phyloP scores from a whole-genome alignment of 1,140 invertebrate species.

The Phortica variegata region DNA sequence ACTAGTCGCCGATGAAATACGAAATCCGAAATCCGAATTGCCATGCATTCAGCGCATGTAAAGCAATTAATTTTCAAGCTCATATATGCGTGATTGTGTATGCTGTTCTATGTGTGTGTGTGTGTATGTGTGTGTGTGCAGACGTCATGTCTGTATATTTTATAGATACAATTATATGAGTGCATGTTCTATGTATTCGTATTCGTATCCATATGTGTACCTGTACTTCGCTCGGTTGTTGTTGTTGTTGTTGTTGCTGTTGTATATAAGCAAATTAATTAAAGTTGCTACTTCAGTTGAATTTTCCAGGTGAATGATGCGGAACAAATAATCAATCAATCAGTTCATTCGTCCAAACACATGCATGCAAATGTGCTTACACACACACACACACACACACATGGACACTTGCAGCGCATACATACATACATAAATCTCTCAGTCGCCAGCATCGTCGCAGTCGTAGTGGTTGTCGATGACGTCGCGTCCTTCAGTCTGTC shows the following conservation, averaged over 20 bases:
- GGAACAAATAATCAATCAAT: conserved; percentile 57
- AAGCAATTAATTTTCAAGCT: conserved; percentile 30
- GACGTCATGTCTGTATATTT: conserved; percentile 1
- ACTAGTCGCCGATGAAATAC: too few relatives aligned
- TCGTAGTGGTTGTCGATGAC: too few relatives aligned
- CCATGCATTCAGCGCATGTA: too few relatives aligned
- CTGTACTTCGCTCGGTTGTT: too few relatives aligned
- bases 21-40: too few relatives aligned
- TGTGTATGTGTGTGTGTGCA: not conserved
- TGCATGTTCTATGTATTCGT: conserved; percentile 19
- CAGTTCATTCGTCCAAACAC: conserved; percentile 34
- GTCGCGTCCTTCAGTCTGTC: too few relatives aligned
- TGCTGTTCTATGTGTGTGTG: conserved; percentile 7
- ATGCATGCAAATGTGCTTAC: conserved; percentile 9
- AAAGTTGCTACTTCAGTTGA: conserved; percentile 57
- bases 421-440: not conserved
- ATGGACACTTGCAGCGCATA: conserved; percentile 6
- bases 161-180: conserved; percentile 13
- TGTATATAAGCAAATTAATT: conserved; percentile 53
- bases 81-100: conserved; percentile 27
- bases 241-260: too few relatives aligned
- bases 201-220: too few relatives aligned
- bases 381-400: conserved; percentile 19
- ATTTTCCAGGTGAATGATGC: conserved; percentile 57
- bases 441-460: not conserved